Conservation (phyloP, 2,888 invertebrate genomes). For the Julus scanicus region DNA sequence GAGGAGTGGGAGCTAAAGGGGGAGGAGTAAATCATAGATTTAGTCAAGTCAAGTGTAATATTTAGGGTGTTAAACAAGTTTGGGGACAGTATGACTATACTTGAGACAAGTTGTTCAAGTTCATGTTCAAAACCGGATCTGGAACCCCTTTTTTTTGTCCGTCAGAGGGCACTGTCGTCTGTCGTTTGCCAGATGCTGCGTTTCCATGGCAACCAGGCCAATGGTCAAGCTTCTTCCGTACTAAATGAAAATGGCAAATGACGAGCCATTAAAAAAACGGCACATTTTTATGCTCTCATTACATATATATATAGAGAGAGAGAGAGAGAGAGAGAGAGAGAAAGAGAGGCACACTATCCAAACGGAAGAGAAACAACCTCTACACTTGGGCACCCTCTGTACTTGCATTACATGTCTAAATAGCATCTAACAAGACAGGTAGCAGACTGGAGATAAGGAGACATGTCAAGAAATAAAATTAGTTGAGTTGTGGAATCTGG, state of each 20-base stretch:
- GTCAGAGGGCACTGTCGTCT: background rate
- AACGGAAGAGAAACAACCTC: conserved; percentile 8
- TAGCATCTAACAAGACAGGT: no score
- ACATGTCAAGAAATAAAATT: no score
- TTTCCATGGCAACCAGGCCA: conserved; percentile 50
- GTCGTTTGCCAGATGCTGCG: background rate
- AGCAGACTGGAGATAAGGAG: no score
- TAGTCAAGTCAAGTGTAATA: background rate
- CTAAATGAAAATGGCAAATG: conserved; percentile 54
- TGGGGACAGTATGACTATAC: no score
- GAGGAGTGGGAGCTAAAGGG: background rate
- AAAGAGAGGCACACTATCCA: background rate
- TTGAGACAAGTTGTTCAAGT: no score
- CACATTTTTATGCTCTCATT: conserved; percentile 4
- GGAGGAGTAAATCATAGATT: background rate
- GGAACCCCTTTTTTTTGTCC: background rate
- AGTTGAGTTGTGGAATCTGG: no score
- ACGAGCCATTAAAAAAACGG: conserved; percentile 51
- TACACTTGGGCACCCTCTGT: background rate
- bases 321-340: no score
- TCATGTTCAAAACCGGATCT: no score
- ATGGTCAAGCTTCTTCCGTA: conserved; percentile 54
- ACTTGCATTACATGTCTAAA: no score
- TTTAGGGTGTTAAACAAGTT: no score
- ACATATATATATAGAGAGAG: background rate